Evolutionary conservation across 2,797 vertebrate genomes (phyloP).

Genomic region (Gadopsis marmoratus): DNA sequence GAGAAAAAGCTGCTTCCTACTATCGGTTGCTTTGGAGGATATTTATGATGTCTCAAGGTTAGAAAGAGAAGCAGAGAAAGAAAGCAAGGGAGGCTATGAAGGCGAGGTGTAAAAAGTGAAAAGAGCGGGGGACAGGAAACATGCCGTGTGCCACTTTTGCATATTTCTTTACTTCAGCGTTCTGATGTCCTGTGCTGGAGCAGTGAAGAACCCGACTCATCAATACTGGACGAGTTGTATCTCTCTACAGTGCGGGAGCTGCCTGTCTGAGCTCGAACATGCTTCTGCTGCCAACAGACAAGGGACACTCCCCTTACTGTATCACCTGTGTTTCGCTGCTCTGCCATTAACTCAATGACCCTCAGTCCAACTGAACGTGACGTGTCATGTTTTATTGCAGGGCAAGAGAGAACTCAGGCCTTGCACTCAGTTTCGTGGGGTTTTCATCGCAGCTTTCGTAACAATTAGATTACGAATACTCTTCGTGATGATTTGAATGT

Average conservation of each 20-base stretch:
- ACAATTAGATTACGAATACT: background rate
- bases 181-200: conserved; percentile 24
- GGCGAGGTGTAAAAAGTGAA: conserved; percentile 1
- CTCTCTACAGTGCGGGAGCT: conserved; percentile 41
- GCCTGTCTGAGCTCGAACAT: conserved; percentile 51
- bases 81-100: background rate
- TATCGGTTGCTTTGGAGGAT: conserved; percentile 38
- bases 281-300: conserved; percentile 35
- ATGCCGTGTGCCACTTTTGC: conserved; percentile 49
- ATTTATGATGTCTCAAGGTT: conserved; percentile 44
- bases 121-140: conserved; percentile 9
- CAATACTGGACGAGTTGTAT: conserved; percentile 75
- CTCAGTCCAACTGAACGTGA: conserved; percentile 27
- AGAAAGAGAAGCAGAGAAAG: conserved; percentile 1
- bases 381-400: background rate
- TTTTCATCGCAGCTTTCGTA: background rate
- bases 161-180: conserved; percentile 54
- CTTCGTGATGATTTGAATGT: background rate
- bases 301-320: conserved; percentile 13
- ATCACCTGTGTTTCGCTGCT: conserved; percentile 42
- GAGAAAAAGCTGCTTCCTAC: conserved; percentile 27
- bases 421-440: background rate
- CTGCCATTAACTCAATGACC: conserved; percentile 34
- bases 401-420: background rate
- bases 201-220: conserved; percentile 58